Evolutionary conservation across 1,140 invertebrate genomes (phyloP), one percentile per base, ranked within the genome.

Genomic region (Sinonovacula constricta): DNA sequence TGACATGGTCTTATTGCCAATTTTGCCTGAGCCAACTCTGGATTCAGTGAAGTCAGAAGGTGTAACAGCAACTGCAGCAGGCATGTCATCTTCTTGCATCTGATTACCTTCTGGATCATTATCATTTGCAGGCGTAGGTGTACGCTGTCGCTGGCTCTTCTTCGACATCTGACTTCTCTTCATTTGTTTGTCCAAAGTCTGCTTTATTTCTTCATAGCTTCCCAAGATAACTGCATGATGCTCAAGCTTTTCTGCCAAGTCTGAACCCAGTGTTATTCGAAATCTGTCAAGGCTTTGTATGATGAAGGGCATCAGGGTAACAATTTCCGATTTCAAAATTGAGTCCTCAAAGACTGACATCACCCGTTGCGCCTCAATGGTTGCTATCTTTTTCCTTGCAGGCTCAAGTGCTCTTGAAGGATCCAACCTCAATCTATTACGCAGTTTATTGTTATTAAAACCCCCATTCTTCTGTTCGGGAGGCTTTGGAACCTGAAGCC

Each of bases 341-440:
- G 86, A 87, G 36, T 91, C 89, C 30, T 88, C 88, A 83, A 90
- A 87, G 4, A 91, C 90, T n/a, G 86, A 83, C 89, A 91, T 90
- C 10, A 91, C 84, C 51, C 90, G 76, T 59, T 91, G 90, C 0
- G 90, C 82, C 80, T 91, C 90, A 68, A 91, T 81, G 10, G 90
- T 89, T 12, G 89, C 74, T 39, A 91, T 81, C 62, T 91, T 91
- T 74, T 91, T 91, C 45, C 88, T 77, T 1, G 88, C 81, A 15
- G 90, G 90, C 77, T 91, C 90, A 49, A 91, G 66, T n/a, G 89
- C 89, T 51, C 88, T 71, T 12, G 87, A 70, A 51, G 89, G 89
- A 79, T 91, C 90, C 7, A 91, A 65, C 45, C 82, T 66, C 10
- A 86, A 54, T 57, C 81, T 81, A 56, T 79, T 80, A 67, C 76